phyloP scores from a whole-genome alignment of 2,113 vertebrate species.

The Sialia sialis region DNA sequence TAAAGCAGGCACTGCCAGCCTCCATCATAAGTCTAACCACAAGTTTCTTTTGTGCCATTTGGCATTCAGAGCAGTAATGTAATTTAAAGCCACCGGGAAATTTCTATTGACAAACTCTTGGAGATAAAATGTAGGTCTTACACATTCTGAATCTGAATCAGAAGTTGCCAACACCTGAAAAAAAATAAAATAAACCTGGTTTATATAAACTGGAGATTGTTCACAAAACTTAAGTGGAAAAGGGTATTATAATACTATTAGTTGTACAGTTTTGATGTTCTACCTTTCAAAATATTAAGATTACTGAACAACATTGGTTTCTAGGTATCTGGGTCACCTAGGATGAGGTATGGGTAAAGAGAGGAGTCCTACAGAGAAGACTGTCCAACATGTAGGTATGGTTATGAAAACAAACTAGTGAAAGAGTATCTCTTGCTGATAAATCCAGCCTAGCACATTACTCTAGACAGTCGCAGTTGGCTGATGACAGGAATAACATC shows the following conservation, averaged over 20 bases:
- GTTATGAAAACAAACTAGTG: not conserved
- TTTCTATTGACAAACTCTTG: not conserved
- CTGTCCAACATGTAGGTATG: not conserved
- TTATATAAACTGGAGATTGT: not conserved
- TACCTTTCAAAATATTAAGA: not conserved
- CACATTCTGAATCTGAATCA: not conserved
- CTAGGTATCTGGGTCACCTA: not conserved
- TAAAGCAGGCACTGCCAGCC: not conserved
- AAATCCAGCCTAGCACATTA: not conserved
- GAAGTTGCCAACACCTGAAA: not conserved
- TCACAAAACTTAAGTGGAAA: not conserved
- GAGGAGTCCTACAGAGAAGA: not conserved
- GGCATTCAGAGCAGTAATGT: not conserved
- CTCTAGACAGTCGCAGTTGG: not conserved
- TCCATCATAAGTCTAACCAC: not conserved
- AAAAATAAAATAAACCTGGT: not conserved
- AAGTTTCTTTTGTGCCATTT: not conserved
- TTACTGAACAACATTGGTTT: not conserved
- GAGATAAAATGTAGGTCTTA: not conserved
- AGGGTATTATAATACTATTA: not conserved
- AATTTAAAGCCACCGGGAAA: not conserved
- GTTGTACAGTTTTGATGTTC: not conserved
- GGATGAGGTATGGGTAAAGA: not conserved
- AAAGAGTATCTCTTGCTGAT: not conserved
- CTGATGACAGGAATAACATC: not conserved